A percentile compares a stretch with the other conserved stretches of the same genome.
These are phyloP conservation scores for Bubo bubo DNA, from an alignment of 2,113 vertebrate species.

Conservation along the genomic window DNA sequence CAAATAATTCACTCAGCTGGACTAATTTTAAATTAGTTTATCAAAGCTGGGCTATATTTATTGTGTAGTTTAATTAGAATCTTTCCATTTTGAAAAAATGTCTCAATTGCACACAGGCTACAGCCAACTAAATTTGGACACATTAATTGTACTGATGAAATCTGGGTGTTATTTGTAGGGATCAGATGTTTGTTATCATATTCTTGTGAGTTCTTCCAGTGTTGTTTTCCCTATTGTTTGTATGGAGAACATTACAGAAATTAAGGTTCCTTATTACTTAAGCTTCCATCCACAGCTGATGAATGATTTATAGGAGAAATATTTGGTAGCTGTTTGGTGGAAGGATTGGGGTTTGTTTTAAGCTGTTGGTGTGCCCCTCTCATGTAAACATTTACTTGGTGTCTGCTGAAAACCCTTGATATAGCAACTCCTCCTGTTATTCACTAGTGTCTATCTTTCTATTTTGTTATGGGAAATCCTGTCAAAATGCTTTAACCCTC, in stretches of 20 bases:
- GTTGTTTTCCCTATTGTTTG: background rate
- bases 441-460: background rate
- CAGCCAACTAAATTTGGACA: background rate
- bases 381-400: background rate
- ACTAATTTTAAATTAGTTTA: background rate
- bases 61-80: background rate
- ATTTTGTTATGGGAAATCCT: background rate
- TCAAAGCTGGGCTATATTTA: background rate
- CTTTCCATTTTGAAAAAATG: background rate
- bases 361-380: background rate
- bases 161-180: background rate
- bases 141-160: background rate
- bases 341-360: background rate
- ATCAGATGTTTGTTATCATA: background rate
- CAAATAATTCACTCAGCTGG: background rate
- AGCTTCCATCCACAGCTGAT: background rate
- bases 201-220: background rate
- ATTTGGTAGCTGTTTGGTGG: background rate
- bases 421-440: background rate
- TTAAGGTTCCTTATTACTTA: background rate
- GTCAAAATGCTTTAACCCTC: background rate
- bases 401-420: background rate
- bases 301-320: background rate
- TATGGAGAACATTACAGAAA: background rate
- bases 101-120: background rate